Evolutionary conservation across 2,888 invertebrate genomes (phyloP).

Genomic region (Norana najaformis): DNA sequence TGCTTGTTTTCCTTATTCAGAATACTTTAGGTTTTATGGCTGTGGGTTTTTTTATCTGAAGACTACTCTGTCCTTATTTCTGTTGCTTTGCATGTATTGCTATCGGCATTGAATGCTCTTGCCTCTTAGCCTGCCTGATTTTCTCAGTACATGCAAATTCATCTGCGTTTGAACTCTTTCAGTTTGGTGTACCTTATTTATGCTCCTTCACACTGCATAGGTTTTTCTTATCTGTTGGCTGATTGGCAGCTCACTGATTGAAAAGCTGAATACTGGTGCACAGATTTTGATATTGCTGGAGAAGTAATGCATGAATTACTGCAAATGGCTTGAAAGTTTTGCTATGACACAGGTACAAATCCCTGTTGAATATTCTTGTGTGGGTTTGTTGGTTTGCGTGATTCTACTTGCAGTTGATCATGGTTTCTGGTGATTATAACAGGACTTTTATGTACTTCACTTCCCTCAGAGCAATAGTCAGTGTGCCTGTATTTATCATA

Average conservation of each 20-base stretch:
- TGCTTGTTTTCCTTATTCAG: background rate
- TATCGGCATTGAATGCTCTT: background rate
- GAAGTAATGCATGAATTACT: background rate
- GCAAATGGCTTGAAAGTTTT: background rate
- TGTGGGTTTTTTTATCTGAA: background rate
- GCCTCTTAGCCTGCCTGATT: background rate
- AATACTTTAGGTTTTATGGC: background rate
- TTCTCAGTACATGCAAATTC: background rate
- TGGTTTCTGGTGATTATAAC: background rate
- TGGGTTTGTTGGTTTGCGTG: background rate
- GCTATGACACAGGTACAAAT: background rate
- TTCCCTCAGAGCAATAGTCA: constrained; percentile 5
- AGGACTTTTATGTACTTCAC: background rate
- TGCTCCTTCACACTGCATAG: background rate
- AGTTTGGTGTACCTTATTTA: background rate
- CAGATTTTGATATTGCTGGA: background rate
- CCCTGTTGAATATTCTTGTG: background rate
- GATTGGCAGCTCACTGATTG: background rate
- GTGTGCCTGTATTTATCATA: background rate
- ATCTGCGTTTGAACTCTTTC: background rate
- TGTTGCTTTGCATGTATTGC: background rate
- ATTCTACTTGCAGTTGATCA: background rate
- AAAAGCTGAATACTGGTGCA: background rate
- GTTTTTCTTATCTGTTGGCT: background rate
- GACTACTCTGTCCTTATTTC: background rate